Conservation (phyloP, 2,797 vertebrate species). For the Cygnus olor region DNA sequence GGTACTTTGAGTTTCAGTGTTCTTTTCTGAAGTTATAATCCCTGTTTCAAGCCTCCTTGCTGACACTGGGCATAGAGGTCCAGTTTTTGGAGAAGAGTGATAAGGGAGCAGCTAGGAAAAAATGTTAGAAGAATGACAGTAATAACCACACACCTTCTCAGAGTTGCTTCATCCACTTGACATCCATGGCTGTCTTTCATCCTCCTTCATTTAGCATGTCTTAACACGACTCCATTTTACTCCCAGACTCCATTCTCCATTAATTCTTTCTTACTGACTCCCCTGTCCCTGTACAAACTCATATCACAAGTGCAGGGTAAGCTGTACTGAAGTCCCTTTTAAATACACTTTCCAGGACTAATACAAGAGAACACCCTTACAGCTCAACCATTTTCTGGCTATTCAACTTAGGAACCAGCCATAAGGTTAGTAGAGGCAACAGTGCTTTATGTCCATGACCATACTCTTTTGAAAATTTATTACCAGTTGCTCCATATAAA, state of each 20-base stretch:
- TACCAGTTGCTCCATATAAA: background rate
- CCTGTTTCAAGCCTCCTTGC: background rate
- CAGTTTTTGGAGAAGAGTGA: background rate
- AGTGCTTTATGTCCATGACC: background rate
- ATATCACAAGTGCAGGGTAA: background rate
- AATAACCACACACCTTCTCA: background rate
- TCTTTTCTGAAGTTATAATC: background rate
- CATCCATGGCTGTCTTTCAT: background rate
- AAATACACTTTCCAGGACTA: background rate
- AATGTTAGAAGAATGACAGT: background rate
- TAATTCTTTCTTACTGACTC: background rate
- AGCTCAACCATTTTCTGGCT: background rate
- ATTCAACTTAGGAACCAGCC: background rate
- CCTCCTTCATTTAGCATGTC: background rate
- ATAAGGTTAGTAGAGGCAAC: background rate
- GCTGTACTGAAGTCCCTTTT: background rate
- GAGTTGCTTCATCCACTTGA: background rate
- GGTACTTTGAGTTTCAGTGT: background rate
- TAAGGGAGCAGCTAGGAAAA: background rate
- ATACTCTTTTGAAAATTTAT: background rate
- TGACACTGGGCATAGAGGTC: background rate
- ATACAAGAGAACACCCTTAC: background rate
- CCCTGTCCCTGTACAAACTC: background rate
- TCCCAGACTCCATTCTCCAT: background rate
- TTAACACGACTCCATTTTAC: background rate